Conservation (phyloP, 2,113 vertebrate species). For the Rhinogobius similis region DNA sequence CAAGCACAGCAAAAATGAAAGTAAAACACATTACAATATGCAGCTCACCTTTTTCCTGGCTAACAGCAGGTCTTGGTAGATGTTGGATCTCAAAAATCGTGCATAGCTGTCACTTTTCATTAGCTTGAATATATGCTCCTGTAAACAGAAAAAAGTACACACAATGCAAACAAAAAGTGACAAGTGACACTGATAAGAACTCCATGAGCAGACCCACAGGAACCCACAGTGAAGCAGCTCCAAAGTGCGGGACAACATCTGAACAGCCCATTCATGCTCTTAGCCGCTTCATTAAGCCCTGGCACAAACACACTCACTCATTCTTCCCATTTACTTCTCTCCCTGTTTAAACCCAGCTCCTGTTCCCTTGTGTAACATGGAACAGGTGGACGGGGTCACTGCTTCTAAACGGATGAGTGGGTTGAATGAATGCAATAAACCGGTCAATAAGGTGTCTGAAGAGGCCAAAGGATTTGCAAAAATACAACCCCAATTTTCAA, state of each 20-base stretch:
- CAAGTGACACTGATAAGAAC: not conserved
- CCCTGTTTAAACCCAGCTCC: constrained; percentile 14
- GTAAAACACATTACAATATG: constrained; percentile 5
- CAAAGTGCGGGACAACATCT: not conserved
- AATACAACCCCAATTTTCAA: not conserved
- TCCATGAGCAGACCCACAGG: constrained; percentile 17
- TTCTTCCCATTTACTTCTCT: constrained; percentile 25
- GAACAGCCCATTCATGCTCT: constrained; percentile 47
- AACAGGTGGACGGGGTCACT: constrained; percentile 30
- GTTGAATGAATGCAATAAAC: constrained; percentile 8
- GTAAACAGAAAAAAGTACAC: constrained; percentile 38
- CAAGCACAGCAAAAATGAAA: not conserved
- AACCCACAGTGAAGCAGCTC: constrained; percentile 33
- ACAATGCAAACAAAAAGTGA: not conserved
- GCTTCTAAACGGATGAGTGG: constrained; percentile 18
- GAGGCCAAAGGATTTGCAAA: not conserved
- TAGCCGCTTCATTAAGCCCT: constrained; percentile 61
- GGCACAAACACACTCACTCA: constrained; percentile 48
- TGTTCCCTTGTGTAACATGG: constrained; percentile 35
- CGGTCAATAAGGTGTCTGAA: not conserved
- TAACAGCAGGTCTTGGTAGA: constrained; percentile 93
- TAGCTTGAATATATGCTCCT: constrained; percentile 98
- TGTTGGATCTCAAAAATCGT: constrained; percentile 92
- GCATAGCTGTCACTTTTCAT: constrained; percentile 99
- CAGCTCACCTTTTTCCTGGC: constrained; percentile 91